phyloP scores from a whole-genome alignment of 2,888 invertebrate species.

The Hedya salicella region DNA sequence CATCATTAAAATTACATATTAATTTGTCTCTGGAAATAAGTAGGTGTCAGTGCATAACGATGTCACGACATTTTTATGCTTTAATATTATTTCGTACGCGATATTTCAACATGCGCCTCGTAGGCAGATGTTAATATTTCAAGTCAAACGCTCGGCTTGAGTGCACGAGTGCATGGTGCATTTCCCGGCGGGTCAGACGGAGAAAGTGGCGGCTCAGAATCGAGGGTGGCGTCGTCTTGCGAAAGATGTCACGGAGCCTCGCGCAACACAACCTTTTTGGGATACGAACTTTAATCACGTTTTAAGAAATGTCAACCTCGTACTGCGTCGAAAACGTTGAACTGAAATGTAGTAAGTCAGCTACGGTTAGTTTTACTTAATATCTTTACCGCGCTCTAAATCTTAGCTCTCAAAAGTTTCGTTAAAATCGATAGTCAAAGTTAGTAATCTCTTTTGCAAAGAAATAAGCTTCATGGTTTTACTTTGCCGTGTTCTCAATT shows the following conservation, averaged over 20 bases:
- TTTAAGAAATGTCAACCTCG: conserved; percentile 25
- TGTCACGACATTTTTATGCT: conserved; percentile 25
- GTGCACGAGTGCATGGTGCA: conserved; percentile 54
- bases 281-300: conserved; percentile 43
- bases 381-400: conserved; percentile 59
- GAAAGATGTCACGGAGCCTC: conserved; percentile 59
- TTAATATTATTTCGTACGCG: conserved; percentile 23
- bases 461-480: conserved; percentile 65
- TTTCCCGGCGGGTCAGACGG: conserved; percentile 64
- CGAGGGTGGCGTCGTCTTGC: conserved; percentile 70
- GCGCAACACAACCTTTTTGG: conserved; percentile 59
- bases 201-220: conserved; percentile 70
- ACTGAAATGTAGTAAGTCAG: background rate
- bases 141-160: conserved; percentile 44
- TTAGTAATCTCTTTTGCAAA: conserved; percentile 64
- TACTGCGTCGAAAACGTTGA: conserved; percentile 10
- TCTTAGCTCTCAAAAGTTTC: conserved; percentile 60
- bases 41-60: conserved; percentile 15
- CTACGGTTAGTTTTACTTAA: conserved; percentile 47
- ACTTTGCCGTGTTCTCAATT: conserved; percentile 61
- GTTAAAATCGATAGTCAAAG: conserved; percentile 64
- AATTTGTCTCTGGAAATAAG: conserved; percentile 22
- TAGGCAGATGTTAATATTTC: conserved; percentile 42
- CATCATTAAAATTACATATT: conserved; percentile 45
- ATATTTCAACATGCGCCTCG: conserved; percentile 33